Evolutionary conservation across 2,888 invertebrate genomes (phyloP), one percentile per base, ranked within the genome.

Genomic region (Tetheella fluctuosa): DNA sequence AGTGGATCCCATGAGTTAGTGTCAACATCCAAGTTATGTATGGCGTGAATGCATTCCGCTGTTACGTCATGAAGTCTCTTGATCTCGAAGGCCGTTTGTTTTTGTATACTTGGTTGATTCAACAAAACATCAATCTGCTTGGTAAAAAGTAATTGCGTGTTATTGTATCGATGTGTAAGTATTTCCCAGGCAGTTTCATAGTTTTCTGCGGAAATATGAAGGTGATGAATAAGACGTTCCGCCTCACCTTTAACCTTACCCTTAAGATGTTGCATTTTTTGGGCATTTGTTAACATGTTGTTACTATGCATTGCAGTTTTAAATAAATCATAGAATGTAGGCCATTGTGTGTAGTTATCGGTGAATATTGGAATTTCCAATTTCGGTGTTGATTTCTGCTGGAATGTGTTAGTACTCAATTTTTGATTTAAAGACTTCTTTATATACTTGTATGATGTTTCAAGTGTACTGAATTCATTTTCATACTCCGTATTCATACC

Each of bases 1-100:
- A 62, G 20, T 4, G 61, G 61, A 30, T 62, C 70, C 68, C 73
- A 71, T 0, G 66, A 59, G 10, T 34, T 58, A 15, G 65, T 68
- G 52, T 71, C 64, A 1, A 69, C 39, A 6, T 66, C 68, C 10
- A 68, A 54, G 54, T 71, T 71, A 23, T 67, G 63, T 23, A 71
- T 64, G 1, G 67, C 65, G 48, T 68, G 63, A 10, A 71, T 58
- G 23, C 63, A 59, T 25, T 71, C 69, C 57, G 54, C 64, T 2
- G 63, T 59, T 15, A 63, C 64, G 37, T 70, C 69, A 60, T 68
- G 59, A 0, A 68, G 39, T n/a, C 61, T 52, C 61, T 56, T 63
- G 23, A 67, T 37, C 39, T 60, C 65, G 20, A 28, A 42, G 5
- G 62, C 48, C 6, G 62, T 48, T 39, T 63, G 66, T 37, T 62